Conservation (phyloP, 2,888 invertebrate species). For the Spilarctia lutea region DNA sequence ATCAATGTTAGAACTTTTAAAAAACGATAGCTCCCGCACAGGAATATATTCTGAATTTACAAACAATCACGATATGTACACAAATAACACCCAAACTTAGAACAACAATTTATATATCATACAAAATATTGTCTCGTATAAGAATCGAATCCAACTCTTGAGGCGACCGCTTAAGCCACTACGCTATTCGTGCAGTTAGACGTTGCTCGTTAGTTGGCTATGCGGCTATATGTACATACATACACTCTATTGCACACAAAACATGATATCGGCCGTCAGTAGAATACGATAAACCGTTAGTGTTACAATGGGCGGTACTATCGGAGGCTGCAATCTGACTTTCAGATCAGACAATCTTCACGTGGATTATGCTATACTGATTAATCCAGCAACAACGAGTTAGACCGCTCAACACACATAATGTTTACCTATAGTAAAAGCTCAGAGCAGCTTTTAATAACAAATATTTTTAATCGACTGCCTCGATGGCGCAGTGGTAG, state of each 20-base stretch:
- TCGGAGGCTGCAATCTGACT: neutral
- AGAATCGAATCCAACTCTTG: too few species aligned
- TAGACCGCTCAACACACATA: neutral
- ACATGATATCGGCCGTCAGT: neutral
- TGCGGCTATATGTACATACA: neutral
- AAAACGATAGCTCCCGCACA: too few species aligned
- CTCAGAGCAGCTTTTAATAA: neutral
- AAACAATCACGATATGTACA: too few species aligned
- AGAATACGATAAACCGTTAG: neutral
- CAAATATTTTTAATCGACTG: neutral
- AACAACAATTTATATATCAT: too few species aligned
- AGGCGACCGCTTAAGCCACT: too few species aligned
- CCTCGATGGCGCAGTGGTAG: too few species aligned
- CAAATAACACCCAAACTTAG: too few species aligned
- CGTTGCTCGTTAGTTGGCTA: neutral
- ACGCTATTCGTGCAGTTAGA: neutral
- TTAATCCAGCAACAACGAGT: neutral
- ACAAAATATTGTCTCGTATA: too few species aligned
- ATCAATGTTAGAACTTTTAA: too few species aligned
- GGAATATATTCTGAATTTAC: too few species aligned
- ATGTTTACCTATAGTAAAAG: neutral
- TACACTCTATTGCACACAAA: neutral
- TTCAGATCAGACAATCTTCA: neutral
- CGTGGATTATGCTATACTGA: neutral
- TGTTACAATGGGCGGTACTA: neutral